A percentile compares a stretch with the other conserved stretches of the same genome.
These are phyloP conservation scores for Coturnix japonica DNA, from an alignment of 2,113 vertebrate species.

Conservation along the genomic window DNA sequence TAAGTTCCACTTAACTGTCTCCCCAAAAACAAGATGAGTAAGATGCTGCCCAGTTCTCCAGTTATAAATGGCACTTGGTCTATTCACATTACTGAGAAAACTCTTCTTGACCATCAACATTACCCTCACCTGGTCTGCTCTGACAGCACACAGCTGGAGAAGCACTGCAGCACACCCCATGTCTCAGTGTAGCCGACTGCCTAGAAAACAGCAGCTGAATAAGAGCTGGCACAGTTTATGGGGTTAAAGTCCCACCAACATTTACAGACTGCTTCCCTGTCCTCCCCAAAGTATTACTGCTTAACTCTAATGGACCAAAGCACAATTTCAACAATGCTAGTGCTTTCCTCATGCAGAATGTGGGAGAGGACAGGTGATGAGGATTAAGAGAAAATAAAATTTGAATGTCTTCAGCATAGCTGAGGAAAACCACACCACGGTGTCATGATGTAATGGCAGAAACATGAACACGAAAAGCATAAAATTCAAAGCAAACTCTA, in stretches of 20 bases:
- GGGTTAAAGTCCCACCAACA: background rate
- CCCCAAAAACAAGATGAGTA: background rate
- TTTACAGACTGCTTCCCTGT: background rate
- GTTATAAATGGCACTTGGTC: background rate
- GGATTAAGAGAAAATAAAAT: constrained; percentile 65
- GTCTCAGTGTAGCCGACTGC: background rate
- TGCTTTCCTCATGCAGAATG: background rate
- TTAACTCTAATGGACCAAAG: background rate
- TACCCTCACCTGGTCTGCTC: background rate
- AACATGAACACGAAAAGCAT: background rate
- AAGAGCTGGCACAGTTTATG: background rate
- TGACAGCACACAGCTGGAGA: background rate
- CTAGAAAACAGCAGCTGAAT: background rate
- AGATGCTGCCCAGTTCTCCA: background rate
- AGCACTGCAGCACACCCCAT: background rate
- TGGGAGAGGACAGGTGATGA: constrained; percentile 64
- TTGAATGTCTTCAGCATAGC: constrained; percentile 55
- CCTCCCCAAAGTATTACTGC: background rate
- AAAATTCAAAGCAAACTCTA: constrained; percentile 1
- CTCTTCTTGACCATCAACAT: background rate
- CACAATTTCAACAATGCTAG: background rate
- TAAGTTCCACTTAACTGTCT: background rate
- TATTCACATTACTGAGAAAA: background rate
- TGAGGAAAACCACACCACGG: constrained; percentile 56
- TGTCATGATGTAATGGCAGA: constrained; percentile 56